Evolutionary conservation across 1,140 invertebrate genomes (phyloP).

Genomic region (Coptotermes formosanus): DNA sequence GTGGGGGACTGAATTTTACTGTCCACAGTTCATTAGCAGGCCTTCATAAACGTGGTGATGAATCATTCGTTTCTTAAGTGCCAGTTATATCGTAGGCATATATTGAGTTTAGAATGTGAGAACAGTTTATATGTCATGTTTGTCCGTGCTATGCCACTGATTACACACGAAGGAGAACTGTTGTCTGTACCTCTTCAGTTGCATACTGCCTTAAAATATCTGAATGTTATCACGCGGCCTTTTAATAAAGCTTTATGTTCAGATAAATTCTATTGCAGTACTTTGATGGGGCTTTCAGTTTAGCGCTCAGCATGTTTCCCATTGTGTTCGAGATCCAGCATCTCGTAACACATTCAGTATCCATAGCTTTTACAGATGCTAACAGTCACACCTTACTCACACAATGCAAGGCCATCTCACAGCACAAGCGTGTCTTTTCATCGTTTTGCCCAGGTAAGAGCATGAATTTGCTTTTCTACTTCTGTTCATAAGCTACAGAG

Average conservation of each 20-base stretch:
- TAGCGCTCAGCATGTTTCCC: background rate
- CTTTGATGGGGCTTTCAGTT: too few species aligned
- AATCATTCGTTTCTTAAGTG: too few species aligned
- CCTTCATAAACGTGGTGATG: too few species aligned
- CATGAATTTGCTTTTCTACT: background rate
- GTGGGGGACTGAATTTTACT: too few species aligned
- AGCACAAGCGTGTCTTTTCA: constrained; percentile 3
- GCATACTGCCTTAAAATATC: too few species aligned
- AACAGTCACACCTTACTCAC: constrained; percentile 4
- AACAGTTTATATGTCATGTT: too few species aligned
- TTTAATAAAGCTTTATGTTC: too few species aligned
- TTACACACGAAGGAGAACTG: background rate
- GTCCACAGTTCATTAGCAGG: too few species aligned
- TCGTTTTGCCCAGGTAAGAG: background rate
- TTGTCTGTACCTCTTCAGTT: background rate
- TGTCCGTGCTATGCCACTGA: background rate
- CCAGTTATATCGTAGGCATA: too few species aligned
- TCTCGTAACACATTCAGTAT: background rate
- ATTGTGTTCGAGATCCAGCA: background rate
- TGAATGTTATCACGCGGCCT: too few species aligned
- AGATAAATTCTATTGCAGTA: too few species aligned
- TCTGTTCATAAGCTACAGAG: background rate
- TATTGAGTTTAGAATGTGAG: too few species aligned
- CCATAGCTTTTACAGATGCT: constrained; percentile 1
- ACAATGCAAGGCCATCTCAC: background rate